Evolutionary conservation across 2,113 vertebrate genomes (phyloP).

Genomic region (Patagioenas fasciata): DNA sequence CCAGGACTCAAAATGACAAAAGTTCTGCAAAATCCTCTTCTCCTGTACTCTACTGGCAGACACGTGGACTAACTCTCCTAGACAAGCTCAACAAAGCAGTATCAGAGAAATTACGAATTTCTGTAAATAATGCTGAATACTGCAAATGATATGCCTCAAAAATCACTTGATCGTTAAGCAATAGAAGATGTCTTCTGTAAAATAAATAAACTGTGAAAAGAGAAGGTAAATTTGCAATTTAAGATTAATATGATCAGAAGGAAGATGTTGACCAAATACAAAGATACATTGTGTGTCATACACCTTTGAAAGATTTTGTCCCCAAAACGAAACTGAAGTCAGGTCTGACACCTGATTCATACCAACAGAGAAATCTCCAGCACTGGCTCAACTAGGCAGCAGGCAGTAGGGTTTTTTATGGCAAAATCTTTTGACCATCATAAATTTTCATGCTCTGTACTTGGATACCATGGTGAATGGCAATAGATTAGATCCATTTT

Average conservation of each 20-base stretch:
- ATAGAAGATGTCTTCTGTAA: not conserved
- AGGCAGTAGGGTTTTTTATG: conserved; percentile 46
- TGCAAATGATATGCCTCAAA: not conserved
- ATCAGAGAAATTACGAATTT: conserved; percentile 1
- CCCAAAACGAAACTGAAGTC: conserved; percentile 1
- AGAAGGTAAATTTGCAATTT: not conserved
- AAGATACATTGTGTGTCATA: not conserved
- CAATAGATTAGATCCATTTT: conserved; percentile 18
- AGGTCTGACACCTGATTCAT: conserved; percentile 6
- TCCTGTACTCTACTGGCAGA: not conserved
- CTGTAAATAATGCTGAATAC: conserved; percentile 20
- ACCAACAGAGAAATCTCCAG: conserved; percentile 28
- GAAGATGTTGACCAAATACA: not conserved
- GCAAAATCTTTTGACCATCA: conserved; percentile 39
- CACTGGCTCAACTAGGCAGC: conserved; percentile 1
- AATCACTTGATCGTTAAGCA: not conserved
- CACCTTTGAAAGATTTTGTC: not conserved
- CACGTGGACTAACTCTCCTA: not conserved
- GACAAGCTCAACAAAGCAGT: not conserved
- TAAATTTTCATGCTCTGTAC: conserved; percentile 55
- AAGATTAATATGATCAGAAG: not conserved
- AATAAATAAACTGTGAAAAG: conserved; percentile 10
- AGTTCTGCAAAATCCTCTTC: not conserved
- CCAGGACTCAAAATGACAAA: not conserved
- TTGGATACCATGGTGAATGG: conserved; percentile 10